Base-by-base conservation (phyloP, 2,888 invertebrate species). In the Polietes domitor region DNA sequence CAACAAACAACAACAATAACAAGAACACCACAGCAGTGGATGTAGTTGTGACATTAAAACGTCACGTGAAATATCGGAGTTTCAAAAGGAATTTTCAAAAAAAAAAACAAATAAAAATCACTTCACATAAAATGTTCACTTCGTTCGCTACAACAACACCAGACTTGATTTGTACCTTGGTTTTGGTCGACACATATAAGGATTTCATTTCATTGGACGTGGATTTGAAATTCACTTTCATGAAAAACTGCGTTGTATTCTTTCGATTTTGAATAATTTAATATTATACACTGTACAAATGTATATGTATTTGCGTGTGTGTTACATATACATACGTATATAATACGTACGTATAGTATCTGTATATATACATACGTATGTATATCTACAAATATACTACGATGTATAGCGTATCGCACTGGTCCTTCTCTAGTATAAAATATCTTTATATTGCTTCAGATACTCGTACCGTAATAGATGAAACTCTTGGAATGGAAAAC, bases 41-140 rank as follows among this genome's bases (percentile, higher is more conserved):
- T n/a, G 47, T 47, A n/a, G 47, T n/a, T 4, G n/a, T 47, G n/a
- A 19, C 43, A 80, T 65, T 53, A 80, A 63, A 74, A 77, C 53
- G 55, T 83, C 83, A 80, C 83, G 83, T 83, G 80, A 83, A 76
- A 70, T 71, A 77, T 63, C 63, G 21, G 17, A 77, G 74, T 71
- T 80, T 73, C 65, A 47, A 50, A 74, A 74, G 43, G 47, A 71
- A 73, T 74, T 83, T 77, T n/a, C 58, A 73, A 55, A 75, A 19
- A 24, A 58, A 4, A 32, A 50, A 3, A 53, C 5, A 4, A 53
- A 21, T 7, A 3, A 21, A 10, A 50, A 50, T n/a, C 50, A 17
- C n/a, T 50, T 19, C 41, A 47, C 24, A 24, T 15, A 10, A 3
- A 15, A 10, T n/a, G 28, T 37, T 37, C 37, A 37, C 37, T 10